Percentiles rank a stretch among this genome's conserved stretches.
phyloP scores from a whole-genome alignment of 2,888 invertebrate genomes.

The Xanthostigma xanthostigma region DNA sequence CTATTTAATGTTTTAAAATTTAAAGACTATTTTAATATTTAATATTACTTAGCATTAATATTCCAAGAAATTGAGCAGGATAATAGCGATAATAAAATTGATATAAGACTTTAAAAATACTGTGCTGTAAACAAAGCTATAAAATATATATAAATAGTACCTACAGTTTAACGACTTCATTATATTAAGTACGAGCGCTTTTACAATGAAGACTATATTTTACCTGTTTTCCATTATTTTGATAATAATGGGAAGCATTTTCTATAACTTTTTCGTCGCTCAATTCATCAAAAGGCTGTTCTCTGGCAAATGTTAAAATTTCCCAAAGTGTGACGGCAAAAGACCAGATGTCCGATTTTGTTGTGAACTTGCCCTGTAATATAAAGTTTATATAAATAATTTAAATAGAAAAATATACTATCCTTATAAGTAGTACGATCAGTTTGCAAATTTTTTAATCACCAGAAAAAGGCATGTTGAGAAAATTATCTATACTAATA shows the following conservation, averaged over 20 bases:
- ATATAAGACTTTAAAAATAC: no score
- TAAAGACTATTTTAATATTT: no score
- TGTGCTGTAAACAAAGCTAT: no score
- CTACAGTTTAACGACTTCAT: no score
- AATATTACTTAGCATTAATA: no score
- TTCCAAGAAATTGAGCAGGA: no score
- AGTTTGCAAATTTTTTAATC: no score
- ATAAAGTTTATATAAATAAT: slow-evolving; percentile 4
- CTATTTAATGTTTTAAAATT: no score
- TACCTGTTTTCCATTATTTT: slow-evolving; percentile 55
- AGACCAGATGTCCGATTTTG: slow-evolving; percentile 79
- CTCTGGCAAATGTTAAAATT: slow-evolving; percentile 65
- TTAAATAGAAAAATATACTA: not conserved
- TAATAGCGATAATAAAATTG: no score
- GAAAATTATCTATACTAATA: slow-evolving; percentile 2
- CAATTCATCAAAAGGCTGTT: slow-evolving; percentile 68
- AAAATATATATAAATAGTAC: no score
- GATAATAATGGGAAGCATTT: slow-evolving; percentile 65
- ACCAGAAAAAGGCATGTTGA: not conserved
- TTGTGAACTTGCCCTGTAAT: slow-evolving; percentile 60
- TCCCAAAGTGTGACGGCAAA: slow-evolving; percentile 83
- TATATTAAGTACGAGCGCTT: no score
- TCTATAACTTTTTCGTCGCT: slow-evolving; percentile 70
- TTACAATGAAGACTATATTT: slow-evolving; percentile 11
- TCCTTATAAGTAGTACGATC: no score